These are phyloP conservation scores for Charanyca ferruginea DNA, from an alignment of 2,888 invertebrate species.

Conservation along the genomic window DNA sequence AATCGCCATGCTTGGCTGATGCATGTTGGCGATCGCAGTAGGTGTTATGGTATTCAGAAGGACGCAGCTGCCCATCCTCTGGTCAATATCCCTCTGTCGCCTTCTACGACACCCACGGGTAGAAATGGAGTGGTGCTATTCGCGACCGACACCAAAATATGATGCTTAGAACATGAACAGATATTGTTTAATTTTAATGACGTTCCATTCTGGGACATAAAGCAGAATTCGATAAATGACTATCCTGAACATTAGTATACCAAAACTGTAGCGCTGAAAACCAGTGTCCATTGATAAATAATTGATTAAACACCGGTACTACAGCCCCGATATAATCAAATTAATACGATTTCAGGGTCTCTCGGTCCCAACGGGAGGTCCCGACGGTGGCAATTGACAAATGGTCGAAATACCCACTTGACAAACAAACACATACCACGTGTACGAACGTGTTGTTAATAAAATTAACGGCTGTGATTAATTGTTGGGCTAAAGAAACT, in stretches of 20 bases:
- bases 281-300: conserved; percentile 28
- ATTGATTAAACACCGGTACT: conserved; percentile 48
- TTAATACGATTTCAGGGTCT: conserved; percentile 62
- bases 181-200: too few species aligned
- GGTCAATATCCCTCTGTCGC: too few species aligned
- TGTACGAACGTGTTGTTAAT: conserved; percentile 71
- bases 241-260: neutral
- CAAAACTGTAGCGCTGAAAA: conserved; percentile 3
- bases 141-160: too few species aligned
- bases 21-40: too few species aligned
- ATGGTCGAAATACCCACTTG: conserved; percentile 71
- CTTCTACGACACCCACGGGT: too few species aligned
- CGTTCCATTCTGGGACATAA: too few species aligned
- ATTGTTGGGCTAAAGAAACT: conserved; percentile 69
- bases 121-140: too few species aligned
- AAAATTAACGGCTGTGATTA: conserved; percentile 84
- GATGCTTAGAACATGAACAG: too few species aligned
- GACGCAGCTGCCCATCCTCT: too few species aligned
- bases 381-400: conserved; percentile 74
- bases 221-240: too few species aligned
- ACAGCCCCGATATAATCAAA: conserved; percentile 66
- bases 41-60: too few species aligned
- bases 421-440: conserved; percentile 74
- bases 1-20: too few species aligned
- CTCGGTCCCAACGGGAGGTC: conserved; percentile 59